Base-by-base conservation (phyloP, 2,797 vertebrate species). In the Labroides dimidiatus region DNA sequence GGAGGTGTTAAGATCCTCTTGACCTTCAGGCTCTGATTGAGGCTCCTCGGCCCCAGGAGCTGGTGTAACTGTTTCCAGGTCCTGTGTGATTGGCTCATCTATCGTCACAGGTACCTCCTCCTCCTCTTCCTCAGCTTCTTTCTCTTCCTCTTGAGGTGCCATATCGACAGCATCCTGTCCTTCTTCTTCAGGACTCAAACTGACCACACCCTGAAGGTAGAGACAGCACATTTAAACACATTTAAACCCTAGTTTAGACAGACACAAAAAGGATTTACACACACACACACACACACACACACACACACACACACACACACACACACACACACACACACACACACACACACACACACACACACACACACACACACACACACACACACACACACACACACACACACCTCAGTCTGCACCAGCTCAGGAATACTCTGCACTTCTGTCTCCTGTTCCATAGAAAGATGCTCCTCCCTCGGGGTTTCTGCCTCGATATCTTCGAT, bases 401-500 rank as follows among this genome's bases (percentile, higher is more conserved):
- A 60, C 37, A 68, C 80, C 65, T 81, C 61, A 16, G 62, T 68
- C 43, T 62, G 64, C 27, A 42, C 17, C 50, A 51, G 2, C 14
- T 72, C 74, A 41, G 60, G 44, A 10, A 45, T 4, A n/a, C 50
- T 13, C 2, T 36, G 37, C 4, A 53, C 30, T 37, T 57, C 54
- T 20, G 15, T 64, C 39, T 50, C 51, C 56, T 69, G 58, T 15
- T 68, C 56, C 1, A 14, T 21, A 42, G 17, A 53, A 37, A 21
- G 12, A 0, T 62, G 49, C 10, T 80, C 64, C 4, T 67, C 30
- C 45, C n/a, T 33, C 0, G 64, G 68, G 0, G 71, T 57, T 69
- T 69, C 75, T 52, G 80, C 72, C 61, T 78, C 72, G 66, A 81
- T 82, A 36, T 82, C 85, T 59, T 92, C 80, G 16, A 89, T 80